Percentiles rank a stretch among this genome's conserved stretches.
These are phyloP conservation scores for Pseudochromis fuscus DNA, from an alignment of 2,797 vertebrate genomes.

Conservation along the genomic window DNA sequence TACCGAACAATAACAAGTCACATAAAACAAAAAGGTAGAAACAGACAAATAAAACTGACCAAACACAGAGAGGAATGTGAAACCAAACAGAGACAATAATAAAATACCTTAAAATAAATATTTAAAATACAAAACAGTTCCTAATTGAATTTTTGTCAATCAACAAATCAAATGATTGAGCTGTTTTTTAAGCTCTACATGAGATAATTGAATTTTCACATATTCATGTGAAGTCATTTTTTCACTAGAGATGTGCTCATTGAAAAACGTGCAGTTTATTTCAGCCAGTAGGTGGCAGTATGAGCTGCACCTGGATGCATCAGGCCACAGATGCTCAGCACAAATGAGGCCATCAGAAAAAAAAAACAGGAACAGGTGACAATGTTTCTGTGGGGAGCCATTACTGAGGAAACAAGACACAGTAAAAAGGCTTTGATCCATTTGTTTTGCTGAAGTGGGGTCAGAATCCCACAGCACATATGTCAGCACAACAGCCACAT, in stretches of 20 bases:
- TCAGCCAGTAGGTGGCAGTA: conserved; percentile 76
- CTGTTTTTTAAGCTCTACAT: background rate
- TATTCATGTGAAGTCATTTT: background rate
- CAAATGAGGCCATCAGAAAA: conserved; percentile 38
- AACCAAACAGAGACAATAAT: background rate
- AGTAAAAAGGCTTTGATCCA: conserved; percentile 5
- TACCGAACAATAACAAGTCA: background rate
- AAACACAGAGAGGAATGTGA: background rate
- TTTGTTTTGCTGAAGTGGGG: conserved; percentile 29
- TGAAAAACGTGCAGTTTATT: background rate
- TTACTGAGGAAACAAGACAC: conserved; percentile 5
- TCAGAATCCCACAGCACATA: conserved; percentile 35
- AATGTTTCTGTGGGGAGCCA: conserved; percentile 27
- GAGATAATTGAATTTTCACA: background rate
- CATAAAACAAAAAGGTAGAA: background rate
- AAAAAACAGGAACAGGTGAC: background rate
- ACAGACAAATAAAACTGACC: background rate
- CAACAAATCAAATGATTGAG: background rate
- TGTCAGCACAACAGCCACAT: too few species aligned
- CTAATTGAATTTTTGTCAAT: background rate
- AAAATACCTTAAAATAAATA: background rate
- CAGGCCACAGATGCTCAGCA: conserved; percentile 12
- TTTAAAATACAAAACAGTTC: background rate
- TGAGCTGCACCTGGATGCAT: conserved; percentile 13
- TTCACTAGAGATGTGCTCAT: background rate